Evolutionary conservation across 2,113 vertebrate genomes (phyloP).

Genomic region (Peromyscus californicus): DNA sequence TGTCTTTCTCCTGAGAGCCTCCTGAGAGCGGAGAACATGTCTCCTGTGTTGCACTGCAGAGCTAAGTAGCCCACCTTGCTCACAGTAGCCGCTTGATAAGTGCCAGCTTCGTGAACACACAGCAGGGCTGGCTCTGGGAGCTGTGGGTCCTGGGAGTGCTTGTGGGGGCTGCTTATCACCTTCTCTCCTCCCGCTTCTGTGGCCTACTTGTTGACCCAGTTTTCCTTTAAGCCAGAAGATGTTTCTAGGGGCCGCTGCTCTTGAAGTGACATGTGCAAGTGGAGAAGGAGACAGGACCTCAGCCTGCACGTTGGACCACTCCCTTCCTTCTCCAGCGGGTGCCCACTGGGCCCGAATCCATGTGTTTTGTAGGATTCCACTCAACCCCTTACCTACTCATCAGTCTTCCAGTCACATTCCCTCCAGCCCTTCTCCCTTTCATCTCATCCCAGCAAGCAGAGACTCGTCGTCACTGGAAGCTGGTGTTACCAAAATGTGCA

Average conservation of each 20-base stretch:
- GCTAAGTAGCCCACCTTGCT: background rate
- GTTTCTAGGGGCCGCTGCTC: background rate
- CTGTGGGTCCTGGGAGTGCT: background rate
- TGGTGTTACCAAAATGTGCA: background rate
- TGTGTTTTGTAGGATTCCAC: background rate
- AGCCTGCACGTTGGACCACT: background rate
- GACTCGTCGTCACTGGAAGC: slow-evolving; percentile 53
- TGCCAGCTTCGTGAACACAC: no score
- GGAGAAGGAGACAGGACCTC: background rate
- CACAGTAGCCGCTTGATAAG: background rate
- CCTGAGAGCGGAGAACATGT: background rate
- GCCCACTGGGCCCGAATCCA: background rate
- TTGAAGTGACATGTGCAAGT: background rate
- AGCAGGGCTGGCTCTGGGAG: background rate
- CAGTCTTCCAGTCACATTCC: background rate
- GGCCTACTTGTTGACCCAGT: background rate
- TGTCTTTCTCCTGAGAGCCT: slow-evolving; percentile 4
- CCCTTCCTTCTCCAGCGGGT: background rate
- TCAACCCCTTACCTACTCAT: background rate
- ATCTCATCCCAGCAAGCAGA: slow-evolving; percentile 54
- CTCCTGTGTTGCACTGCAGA: background rate
- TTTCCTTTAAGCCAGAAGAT: background rate
- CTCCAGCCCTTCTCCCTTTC: slow-evolving; percentile 36
- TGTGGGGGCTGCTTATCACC: background rate
- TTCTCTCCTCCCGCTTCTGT: background rate